Conservation (phyloP, 2,113 vertebrate species). For the Phyllopteryx taeniolatus region DNA sequence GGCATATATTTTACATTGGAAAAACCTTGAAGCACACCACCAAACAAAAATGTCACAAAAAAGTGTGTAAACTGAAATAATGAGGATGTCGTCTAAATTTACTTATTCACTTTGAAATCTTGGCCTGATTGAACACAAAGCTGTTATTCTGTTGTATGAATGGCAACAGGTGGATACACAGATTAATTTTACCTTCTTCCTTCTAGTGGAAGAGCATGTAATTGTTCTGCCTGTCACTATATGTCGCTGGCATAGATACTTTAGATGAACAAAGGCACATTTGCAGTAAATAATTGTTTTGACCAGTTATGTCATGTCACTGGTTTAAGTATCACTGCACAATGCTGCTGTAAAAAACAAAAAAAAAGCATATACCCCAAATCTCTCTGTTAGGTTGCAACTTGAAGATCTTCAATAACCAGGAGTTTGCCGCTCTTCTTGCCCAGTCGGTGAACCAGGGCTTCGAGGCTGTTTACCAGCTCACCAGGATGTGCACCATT, state of each 20-base stretch:
- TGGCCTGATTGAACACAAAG: neutral
- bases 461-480: constrained; percentile 70
- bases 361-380: neutral
- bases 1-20: neutral
- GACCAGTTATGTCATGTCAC: neutral
- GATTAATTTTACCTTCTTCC: neutral
- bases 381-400: constrained; percentile 59
- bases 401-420: constrained; percentile 72
- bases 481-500: constrained; percentile 71
- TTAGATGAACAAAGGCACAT: neutral
- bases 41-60: no score
- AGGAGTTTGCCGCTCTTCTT: constrained; percentile 67
- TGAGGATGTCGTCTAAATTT: no score
- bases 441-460: constrained; percentile 71
- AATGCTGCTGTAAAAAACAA: neutral
- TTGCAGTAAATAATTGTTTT: neutral
- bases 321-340: neutral
- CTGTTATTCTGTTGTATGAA: neutral
- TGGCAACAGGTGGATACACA: neutral
- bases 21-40: neutral
- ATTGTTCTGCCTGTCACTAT: neutral
- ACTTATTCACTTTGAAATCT: neutral
- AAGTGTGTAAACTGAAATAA: no score
- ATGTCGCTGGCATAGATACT: neutral
- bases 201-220: neutral